These are phyloP conservation scores for Bombus haemorrhoidalis DNA, from an alignment of 1,140 invertebrate species.

Conservation along the genomic window DNA sequence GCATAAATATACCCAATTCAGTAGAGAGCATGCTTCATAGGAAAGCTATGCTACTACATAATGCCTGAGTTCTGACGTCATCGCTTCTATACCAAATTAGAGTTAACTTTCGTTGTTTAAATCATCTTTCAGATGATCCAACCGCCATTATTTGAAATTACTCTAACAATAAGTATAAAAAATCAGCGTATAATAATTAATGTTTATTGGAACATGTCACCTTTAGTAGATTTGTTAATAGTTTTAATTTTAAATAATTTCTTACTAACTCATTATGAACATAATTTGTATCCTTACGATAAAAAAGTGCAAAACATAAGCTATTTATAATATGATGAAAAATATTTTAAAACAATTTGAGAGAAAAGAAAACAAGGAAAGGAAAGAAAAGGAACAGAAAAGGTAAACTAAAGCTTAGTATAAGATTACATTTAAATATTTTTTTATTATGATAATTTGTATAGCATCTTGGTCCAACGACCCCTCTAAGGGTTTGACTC, in stretches of 20 bases:
- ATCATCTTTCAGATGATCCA: no score
- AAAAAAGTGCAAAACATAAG: not conserved
- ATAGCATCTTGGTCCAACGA: slow-evolving; percentile 78
- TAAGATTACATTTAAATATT: slow-evolving; percentile 79
- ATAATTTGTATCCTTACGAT: not conserved
- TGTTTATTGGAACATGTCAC: not conserved
- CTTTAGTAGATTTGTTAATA: not conserved
- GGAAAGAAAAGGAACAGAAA: slow-evolving; percentile 1
- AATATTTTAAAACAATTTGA: not conserved
- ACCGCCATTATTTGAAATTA: not conserved
- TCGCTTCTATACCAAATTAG: slow-evolving; percentile 17
- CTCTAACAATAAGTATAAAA: not conserved
- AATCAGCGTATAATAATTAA: not conserved
- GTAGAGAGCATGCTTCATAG: not conserved
- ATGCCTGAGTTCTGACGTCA: slow-evolving; percentile 48
- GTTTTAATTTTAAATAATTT: not conserved
- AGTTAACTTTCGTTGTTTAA: slow-evolving; percentile 24
- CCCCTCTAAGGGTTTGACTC: slow-evolving; percentile 59
- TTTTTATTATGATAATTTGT: slow-evolving; percentile 80
- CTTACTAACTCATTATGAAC: not conserved
- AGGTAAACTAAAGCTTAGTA: slow-evolving; percentile 80
- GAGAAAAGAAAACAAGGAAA: not conserved
- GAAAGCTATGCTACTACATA: slow-evolving; percentile 1
- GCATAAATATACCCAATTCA: slow-evolving; percentile 45
- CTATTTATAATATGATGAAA: not conserved